phyloP scores from a whole-genome alignment of 2,113 vertebrate genomes.

The Anas platyrhynchos region DNA sequence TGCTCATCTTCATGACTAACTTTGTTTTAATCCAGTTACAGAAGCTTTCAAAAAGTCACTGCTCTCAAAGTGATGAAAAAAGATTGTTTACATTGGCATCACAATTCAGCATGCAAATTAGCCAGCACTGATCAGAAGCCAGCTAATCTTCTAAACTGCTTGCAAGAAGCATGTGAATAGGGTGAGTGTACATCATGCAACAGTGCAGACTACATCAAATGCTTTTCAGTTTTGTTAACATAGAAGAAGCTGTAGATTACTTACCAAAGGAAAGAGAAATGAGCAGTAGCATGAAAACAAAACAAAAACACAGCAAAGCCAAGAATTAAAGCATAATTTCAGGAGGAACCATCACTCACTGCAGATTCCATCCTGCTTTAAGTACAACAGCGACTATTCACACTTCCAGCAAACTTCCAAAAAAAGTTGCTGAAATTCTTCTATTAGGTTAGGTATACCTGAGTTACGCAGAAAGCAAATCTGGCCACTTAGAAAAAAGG shows the following conservation, averaged over 20 bases:
- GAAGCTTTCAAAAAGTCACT: not conserved
- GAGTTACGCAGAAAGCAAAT: slow-evolving; percentile 32
- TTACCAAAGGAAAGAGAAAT: slow-evolving; percentile 78
- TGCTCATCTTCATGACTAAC: not conserved
- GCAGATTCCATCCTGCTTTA: not conserved
- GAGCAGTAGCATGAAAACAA: slow-evolving; percentile 74
- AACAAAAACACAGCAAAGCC: slow-evolving; percentile 48
- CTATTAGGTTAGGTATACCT: not conserved
- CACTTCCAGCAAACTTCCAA: not conserved
- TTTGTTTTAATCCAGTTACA: not conserved
- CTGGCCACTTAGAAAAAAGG: slow-evolving; percentile 47
- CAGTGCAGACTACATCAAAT: not conserved
- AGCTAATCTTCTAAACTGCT: not conserved
- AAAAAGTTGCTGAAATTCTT: not conserved
- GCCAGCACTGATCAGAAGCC: not conserved
- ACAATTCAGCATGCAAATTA: not conserved
- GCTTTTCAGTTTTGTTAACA: not conserved
- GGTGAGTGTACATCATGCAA: not conserved
- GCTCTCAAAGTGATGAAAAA: not conserved
- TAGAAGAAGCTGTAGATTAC: slow-evolving; percentile 35
- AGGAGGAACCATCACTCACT: not conserved
- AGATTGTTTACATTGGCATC: not conserved
- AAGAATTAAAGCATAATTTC: slow-evolving; percentile 66
- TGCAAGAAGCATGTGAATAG: not conserved
- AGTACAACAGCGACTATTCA: not conserved